These are phyloP conservation scores for Pholis gunnellus DNA, from an alignment of 2,113 vertebrate species.

Conservation along the genomic window DNA sequence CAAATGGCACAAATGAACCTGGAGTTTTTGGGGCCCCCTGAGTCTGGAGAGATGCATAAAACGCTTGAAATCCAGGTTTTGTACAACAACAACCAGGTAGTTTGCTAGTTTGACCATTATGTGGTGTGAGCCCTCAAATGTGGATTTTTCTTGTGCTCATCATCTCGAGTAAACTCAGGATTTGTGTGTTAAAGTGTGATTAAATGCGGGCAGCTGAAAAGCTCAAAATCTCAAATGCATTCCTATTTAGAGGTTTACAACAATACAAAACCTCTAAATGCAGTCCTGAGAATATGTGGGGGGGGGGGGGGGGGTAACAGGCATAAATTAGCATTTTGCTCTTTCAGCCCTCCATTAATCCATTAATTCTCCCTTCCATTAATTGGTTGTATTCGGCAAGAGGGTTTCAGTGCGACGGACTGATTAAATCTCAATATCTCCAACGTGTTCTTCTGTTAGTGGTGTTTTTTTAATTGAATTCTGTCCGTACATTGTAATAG, in stretches of 20 bases:
- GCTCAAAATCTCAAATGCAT: conserved; percentile 22
- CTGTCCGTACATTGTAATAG: conserved; percentile 37
- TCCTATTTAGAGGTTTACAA: conserved; percentile 38
- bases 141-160: conserved; percentile 12
- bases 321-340: conserved; percentile 60
- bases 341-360: conserved; percentile 57
- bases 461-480: conserved; percentile 73
- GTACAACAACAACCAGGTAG: background rate
- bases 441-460: conserved; percentile 41
- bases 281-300: conserved; percentile 27
- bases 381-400: conserved; percentile 62
- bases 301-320: conserved; percentile 14
- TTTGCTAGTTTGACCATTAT: background rate
- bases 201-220: conserved; percentile 24
- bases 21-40: background rate
- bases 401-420: conserved; percentile 27
- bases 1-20: background rate
- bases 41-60: background rate
- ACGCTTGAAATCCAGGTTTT: background rate
- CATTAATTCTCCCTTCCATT: conserved; percentile 63
- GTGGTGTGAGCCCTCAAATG: background rate
- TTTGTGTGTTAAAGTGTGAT: background rate
- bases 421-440: conserved; percentile 68
- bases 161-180: background rate
- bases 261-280: conserved; percentile 34